phyloP scores from a whole-genome alignment of 2,113 vertebrate genomes.

The Barnardius zonarius region DNA sequence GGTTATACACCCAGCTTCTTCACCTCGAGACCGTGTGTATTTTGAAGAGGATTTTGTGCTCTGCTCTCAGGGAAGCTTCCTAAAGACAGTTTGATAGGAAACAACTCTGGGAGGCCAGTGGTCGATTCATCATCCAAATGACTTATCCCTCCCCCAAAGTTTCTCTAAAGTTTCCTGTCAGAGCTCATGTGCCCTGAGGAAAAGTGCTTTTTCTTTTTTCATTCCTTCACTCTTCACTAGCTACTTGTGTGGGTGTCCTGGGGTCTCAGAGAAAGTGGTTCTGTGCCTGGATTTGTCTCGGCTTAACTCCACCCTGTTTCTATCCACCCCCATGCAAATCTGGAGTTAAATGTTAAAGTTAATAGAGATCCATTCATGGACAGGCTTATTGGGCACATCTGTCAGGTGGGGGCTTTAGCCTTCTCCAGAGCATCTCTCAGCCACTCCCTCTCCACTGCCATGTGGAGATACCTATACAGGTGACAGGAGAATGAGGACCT shows the following conservation, averaged over 20 bases:
- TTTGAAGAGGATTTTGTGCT: constrained; percentile 19
- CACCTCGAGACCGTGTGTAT: neutral
- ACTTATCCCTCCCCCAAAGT: constrained; percentile 44
- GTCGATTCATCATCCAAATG: constrained; percentile 15
- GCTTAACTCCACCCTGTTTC: neutral
- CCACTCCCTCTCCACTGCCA: neutral
- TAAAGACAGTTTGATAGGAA: constrained; percentile 34
- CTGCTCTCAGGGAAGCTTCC: neutral
- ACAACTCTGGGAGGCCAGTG: neutral
- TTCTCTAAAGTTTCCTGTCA: constrained; percentile 51
- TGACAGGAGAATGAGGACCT: neutral
- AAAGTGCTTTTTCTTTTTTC: constrained; percentile 41
- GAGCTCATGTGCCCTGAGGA: constrained; percentile 35
- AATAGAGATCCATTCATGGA: neutral
- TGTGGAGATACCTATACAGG: neutral
- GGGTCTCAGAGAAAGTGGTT: constrained; percentile 19
- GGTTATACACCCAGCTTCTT: neutral
- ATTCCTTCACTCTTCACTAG: constrained; percentile 6
- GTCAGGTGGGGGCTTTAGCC: neutral
- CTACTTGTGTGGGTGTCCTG: constrained; percentile 22
- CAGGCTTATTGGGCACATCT: neutral
- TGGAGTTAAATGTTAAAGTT: neutral
- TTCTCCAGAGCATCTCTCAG: neutral
- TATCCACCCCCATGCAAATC: neutral
- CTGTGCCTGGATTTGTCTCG: neutral